Evolutionary conservation across 2,888 invertebrate genomes (phyloP), one percentile per base, ranked within the genome.

Genomic region (Cheilosia variabilis): DNA sequence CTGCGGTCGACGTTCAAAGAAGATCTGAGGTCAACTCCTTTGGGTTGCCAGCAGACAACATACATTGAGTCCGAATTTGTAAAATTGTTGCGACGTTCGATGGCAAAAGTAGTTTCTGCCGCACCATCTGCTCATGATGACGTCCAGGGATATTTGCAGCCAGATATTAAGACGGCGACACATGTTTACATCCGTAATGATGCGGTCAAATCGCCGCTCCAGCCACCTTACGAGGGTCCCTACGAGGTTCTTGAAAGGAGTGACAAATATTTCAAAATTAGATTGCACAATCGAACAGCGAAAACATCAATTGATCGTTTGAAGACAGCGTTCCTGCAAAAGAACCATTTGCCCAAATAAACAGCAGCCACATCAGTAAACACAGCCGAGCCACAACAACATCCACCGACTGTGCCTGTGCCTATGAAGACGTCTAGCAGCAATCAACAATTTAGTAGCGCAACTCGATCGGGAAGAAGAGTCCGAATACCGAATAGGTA

Each of bases 1-100:
- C 50, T 82, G 13, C 76, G 78, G 19, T 62, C 78, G 13, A 50
- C 66, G 0, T 71, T 75, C 43, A 83, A 78, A 15, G 78, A 80
- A 41, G 87, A 82, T 43, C 53, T 87, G 13, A 65, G 65, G n/a
- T 71, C 65, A 22, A 77, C 83, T n/a, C 72, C n/a, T n/a, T n/a
- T n/a, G n/a, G n/a, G n/a, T n/a, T n/a, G n/a, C n/a, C n/a, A n/a
- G n/a, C n/a, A n/a, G n/a, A n/a, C n/a, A n/a, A n/a, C n/a, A n/a
- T n/a, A n/a, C n/a, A n/a, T n/a, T n/a, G n/a, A n/a, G n/a, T n/a
- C n/a, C n/a, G n/a, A n/a, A n/a, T n/a, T n/a, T n/a, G n/a, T n/a
- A n/a, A n/a, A n/a, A n/a, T n/a, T n/a, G n/a, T n/a, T n/a, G n/a
- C n/a, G n/a, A n/a, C n/a, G n/a, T n/a, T n/a, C n/a, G n/a, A n/a